Evolutionary conservation across 2,113 vertebrate species (phyloP).

Genomic region (Alligator mississippiensis): DNA sequence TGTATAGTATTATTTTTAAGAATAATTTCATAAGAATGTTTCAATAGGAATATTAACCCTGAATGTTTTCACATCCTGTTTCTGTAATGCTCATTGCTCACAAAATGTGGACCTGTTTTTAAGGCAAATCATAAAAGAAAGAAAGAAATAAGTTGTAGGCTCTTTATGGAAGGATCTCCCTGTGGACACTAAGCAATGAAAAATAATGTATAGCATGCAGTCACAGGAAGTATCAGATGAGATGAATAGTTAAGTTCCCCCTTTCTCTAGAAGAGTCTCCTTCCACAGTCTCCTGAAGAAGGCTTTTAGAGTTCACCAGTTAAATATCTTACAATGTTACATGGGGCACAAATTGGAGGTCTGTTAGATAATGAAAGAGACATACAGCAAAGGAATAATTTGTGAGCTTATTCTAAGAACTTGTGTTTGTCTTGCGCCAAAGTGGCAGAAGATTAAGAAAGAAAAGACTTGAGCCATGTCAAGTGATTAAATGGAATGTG

Average conservation of each 20-base stretch:
- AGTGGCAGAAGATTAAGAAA: slow-evolving; percentile 45
- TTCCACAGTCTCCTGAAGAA: neutral
- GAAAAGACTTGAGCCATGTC: slow-evolving; percentile 16
- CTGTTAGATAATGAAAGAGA: slow-evolving; percentile 2
- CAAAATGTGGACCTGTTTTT: neutral
- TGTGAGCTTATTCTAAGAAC: neutral
- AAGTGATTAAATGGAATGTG: slow-evolving; percentile 48
- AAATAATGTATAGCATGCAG: neutral
- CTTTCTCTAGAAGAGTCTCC: slow-evolving; percentile 43
- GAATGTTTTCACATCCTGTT: slow-evolving; percentile 31
- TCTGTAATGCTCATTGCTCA: slow-evolving; percentile 28
- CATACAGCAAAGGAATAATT: slow-evolving; percentile 25
- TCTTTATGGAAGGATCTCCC: slow-evolving; percentile 23
- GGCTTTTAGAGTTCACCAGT: neutral
- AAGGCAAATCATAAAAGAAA: slow-evolving; percentile 39
- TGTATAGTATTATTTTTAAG: neutral
- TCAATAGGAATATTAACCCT: slow-evolving; percentile 41
- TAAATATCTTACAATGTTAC: slow-evolving; percentile 53
- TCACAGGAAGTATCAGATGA: slow-evolving; percentile 23
- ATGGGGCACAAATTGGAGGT: slow-evolving; percentile 45
- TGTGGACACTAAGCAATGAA: neutral
- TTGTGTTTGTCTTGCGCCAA: slow-evolving; percentile 44
- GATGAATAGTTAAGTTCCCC: slow-evolving; percentile 6
- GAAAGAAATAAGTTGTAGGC: slow-evolving; percentile 35
- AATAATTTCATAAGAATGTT: neutral